These are phyloP conservation scores for Eretmochelys imbricata DNA, from an alignment of 2,113 vertebrate genomes.

Conservation along the genomic window DNA sequence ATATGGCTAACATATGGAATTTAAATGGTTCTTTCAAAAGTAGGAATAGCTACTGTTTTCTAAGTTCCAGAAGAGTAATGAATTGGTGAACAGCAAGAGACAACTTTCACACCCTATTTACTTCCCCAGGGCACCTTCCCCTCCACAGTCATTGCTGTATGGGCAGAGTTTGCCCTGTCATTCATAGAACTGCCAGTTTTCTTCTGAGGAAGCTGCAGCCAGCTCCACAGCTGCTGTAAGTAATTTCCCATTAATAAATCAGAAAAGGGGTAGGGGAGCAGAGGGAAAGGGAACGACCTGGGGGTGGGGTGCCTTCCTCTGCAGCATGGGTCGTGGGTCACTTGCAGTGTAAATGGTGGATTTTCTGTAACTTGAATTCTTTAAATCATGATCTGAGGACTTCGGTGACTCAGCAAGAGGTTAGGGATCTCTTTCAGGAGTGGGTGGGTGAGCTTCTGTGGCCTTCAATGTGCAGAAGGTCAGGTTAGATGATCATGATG, in stretches of 20 bases:
- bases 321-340: not conserved
- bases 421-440: not conserved
- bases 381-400: not conserved
- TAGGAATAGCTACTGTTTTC: conserved; percentile 24
- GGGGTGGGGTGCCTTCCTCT: not conserved
- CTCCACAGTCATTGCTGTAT: not conserved
- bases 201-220: not conserved
- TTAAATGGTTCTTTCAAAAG: not conserved
- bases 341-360: not conserved
- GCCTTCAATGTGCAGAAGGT: not conserved
- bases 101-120: not conserved
- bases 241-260: not conserved
- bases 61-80: not conserved
- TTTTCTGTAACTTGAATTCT: not conserved
- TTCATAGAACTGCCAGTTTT: not conserved
- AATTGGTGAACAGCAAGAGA: not conserved
- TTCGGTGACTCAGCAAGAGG: not conserved
- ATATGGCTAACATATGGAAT: conserved; percentile 50
- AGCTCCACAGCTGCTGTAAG: not conserved
- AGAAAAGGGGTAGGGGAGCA: not conserved
- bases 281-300: not conserved
- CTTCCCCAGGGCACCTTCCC: not conserved
- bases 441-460: not conserved
- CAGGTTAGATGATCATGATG: not conserved
- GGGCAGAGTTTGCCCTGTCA: accelerated